phyloP scores from a whole-genome alignment of 2,113 vertebrate species.

The Hemichromis elongatus region DNA sequence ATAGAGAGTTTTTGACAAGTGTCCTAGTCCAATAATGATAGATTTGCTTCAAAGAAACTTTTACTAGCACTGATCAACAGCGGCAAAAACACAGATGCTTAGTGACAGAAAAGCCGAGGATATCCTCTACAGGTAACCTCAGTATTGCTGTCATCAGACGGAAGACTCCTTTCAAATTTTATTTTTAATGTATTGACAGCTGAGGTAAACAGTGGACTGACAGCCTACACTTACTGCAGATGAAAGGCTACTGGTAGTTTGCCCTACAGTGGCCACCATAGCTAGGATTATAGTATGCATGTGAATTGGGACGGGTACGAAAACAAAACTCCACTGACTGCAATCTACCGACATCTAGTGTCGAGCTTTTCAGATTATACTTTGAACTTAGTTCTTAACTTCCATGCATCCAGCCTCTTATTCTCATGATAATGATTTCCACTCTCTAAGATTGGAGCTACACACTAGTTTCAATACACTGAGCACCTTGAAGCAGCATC shows the following conservation, averaged over 20 bases:
- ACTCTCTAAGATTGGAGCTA: neutral
- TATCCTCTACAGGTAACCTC: neutral
- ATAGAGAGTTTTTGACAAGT: neutral
- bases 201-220: neutral
- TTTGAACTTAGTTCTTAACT: neutral
- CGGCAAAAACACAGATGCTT: neutral
- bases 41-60: neutral
- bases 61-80: neutral
- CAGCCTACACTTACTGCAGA: neutral
- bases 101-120: neutral
- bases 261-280: accelerated
- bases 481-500: neutral
- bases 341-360: no score
- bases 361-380: neutral
- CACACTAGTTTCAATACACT: neutral
- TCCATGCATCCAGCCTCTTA: neutral
- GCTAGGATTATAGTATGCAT: neutral
- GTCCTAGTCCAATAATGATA: neutral
- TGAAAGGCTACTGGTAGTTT: neutral
- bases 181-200: neutral
- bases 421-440: neutral
- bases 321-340: no score
- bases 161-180: neutral
- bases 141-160: neutral
- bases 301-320: neutral